These are phyloP conservation scores for Rhabdomys pumilio DNA, from an alignment of 2,797 vertebrate species.

Conservation along the genomic window DNA sequence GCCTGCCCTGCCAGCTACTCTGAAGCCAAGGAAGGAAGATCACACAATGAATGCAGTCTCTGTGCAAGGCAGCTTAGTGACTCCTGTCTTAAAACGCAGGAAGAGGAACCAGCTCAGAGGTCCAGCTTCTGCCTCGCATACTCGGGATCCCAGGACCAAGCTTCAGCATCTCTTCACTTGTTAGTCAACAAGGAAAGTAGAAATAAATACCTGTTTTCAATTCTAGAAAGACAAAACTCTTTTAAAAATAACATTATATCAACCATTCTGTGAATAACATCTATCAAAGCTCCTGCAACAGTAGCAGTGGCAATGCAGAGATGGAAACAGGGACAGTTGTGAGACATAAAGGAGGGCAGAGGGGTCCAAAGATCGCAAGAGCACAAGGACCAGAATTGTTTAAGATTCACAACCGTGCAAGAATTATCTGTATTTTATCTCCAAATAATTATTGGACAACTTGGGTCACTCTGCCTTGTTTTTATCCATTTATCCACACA, in stretches of 20 bases:
- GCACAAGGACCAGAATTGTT: no score
- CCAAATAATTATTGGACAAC: constrained; percentile 23
- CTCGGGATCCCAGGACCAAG: background rate
- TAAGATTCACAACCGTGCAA: background rate
- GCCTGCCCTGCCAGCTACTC: background rate
- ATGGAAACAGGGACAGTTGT: background rate
- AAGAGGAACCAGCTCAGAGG: no score
- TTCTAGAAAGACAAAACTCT: constrained; percentile 23
- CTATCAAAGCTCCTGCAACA: background rate
- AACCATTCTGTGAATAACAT: background rate
- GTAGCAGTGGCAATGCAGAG: background rate
- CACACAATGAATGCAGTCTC: background rate
- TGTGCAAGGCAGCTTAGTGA: background rate
- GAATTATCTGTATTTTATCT: background rate
- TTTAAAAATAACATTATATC: background rate
- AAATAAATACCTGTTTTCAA: background rate
- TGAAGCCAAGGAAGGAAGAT: background rate
- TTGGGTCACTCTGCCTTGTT: constrained; percentile 16
- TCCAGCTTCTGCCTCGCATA: background rate
- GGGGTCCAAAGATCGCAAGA: background rate
- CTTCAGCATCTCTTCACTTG: background rate
- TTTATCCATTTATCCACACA: constrained; percentile 20
- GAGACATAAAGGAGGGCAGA: background rate
- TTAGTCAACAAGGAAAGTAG: background rate
- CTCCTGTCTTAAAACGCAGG: background rate